Percentiles rank a stretch among this genome's conserved stretches.
These are phyloP conservation scores for Echinometra lucunter DNA, from an alignment of 53 echinoderm and acorn worm species.

Conservation along the genomic window DNA sequence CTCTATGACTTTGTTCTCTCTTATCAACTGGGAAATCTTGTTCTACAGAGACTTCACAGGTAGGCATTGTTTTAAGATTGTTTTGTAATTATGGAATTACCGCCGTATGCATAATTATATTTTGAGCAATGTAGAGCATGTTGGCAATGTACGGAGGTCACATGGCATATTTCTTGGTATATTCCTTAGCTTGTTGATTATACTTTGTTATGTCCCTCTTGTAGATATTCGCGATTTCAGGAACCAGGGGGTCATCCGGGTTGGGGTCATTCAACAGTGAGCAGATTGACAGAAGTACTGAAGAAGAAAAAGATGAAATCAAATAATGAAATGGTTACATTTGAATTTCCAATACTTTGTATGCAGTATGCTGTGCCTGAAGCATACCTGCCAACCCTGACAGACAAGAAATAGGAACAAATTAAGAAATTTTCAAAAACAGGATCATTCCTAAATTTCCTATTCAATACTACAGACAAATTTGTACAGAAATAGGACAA, in stretches of 20 bases:
- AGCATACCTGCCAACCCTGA: too few species aligned
- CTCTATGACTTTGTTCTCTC: neutral
- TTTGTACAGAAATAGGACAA: too few species aligned
- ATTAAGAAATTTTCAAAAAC: too few species aligned
- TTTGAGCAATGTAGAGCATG: neutral
- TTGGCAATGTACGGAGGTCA: neutral
- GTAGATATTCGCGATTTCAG: slow-evolving; percentile 93
- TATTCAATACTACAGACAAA: too few species aligned
- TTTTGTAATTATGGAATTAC: neutral
- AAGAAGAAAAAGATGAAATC: slow-evolving; percentile 42
- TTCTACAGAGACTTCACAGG: neutral
- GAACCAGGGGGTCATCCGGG: slow-evolving; percentile 93
- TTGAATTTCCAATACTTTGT: neutral
- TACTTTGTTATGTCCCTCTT: slow-evolving; percentile 83
- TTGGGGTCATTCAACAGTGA: slow-evolving; percentile 92
- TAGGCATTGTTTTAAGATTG: neutral
- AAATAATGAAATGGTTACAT: neutral
- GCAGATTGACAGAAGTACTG: slow-evolving; percentile 97
- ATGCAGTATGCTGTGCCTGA: neutral
- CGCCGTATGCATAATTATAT: neutral
- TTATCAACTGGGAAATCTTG: neutral
- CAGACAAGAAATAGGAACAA: too few species aligned
- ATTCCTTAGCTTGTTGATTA: slow-evolving; percentile 80
- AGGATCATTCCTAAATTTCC: too few species aligned
- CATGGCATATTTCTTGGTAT: slow-evolving; percentile 95